Evolutionary conservation across 2,888 invertebrate species (phyloP), one percentile per base, ranked within the genome.

Genomic region (Esperia sulphurella): DNA sequence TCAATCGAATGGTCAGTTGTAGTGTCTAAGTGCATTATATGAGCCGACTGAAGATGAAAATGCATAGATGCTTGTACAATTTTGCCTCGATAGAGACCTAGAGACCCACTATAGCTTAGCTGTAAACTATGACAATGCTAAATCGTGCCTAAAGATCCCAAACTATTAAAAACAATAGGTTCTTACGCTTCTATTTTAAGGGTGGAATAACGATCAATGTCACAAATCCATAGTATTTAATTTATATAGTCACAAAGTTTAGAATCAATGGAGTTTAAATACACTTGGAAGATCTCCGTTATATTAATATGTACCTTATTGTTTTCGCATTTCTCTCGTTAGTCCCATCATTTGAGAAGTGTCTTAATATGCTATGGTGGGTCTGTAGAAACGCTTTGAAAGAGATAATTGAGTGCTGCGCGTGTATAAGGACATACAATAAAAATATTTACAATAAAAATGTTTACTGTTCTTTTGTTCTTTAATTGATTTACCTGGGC

Each of bases 401-500:
- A 50, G 69, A 74, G 74, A 68, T 73, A 75, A 74, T 61, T n/a
- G 75, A 79, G 69, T 75, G 79, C 79, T 77, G 81, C 75, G 83
- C 81, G 79, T 81, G 72, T 81, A 74, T 81, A 84, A 81, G 75
- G 70, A 68, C 75, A 83, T 83, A 87, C 81, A 87, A 87, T 86
- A 87, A 87, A 80, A 79, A 81, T 87, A 87, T 88, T 87, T 86
- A 86, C 85, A 87, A 84, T 86, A 86, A 86, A 86, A 83, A 88
- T 86, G 87, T 88, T 88, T 87, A 88, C 85, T 87, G 88, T 88
- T 88, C 65, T 63, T 69, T 69, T 64, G 70, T 50, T 71, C 50
- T 86, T 82, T 86, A 64, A 79, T 82, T 84, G 6, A 31, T 31
- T 1, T 10, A 21, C 21, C 21, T 21, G n/a, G n/a, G 5, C 21